Evolutionary conservation across 2,888 invertebrate species (phyloP).

Genomic region (Thyatira batis): DNA sequence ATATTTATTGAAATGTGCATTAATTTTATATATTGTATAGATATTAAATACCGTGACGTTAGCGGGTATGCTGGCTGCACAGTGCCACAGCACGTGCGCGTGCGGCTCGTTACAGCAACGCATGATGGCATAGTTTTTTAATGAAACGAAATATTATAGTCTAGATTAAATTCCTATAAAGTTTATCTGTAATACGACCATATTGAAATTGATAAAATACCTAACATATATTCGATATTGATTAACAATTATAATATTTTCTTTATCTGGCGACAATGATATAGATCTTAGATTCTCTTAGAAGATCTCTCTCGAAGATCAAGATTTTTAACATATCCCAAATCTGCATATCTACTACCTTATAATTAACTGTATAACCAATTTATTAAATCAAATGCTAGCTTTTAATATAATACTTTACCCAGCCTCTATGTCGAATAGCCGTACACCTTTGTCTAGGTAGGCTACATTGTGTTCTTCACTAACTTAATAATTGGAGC

Average conservation of each 20-base stretch:
- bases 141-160: constrained; percentile 8
- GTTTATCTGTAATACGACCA: not conserved
- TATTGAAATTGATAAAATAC: not conserved
- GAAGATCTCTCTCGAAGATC: no score
- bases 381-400: no score
- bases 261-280: no score
- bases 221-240: no score
- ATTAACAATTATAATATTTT: no score
- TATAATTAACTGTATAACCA: no score
- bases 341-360: no score
- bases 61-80: constrained; percentile 26
- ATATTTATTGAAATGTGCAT: constrained; percentile 50
- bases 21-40: constrained; percentile 50
- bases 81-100: no score
- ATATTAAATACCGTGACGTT: constrained; percentile 43
- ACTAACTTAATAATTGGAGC: not conserved
- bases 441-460: not conserved
- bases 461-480: not conserved
- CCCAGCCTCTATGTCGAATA: not conserved
- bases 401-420: no score
- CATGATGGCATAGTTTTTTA: constrained; percentile 9
- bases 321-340: no score
- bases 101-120: constrained; percentile 37
- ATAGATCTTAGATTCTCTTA: no score
- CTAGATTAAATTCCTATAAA: not conserved